Conservation (phyloP, 2,888 invertebrate species). For the Nomada flava region DNA sequence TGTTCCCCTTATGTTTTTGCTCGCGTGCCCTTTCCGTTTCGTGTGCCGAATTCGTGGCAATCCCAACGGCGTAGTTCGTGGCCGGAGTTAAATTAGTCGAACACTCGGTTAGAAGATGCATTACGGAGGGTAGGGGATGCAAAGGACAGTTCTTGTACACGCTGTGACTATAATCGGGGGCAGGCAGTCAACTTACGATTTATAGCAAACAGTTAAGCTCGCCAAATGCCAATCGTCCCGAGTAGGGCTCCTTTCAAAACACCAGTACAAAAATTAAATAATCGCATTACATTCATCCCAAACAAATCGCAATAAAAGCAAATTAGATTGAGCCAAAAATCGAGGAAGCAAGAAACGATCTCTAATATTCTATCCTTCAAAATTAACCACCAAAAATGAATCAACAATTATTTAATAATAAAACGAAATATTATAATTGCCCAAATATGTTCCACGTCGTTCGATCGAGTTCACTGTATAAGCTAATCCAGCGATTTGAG, state of each 20-base stretch:
- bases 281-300: no score
- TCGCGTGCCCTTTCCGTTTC: slow-evolving; percentile 21
- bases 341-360: no score
- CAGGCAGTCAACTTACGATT: background rate
- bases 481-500: background rate
- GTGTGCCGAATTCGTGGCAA: slow-evolving; percentile 17
- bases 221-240: background rate
- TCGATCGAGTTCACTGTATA: background rate
- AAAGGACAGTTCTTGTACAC: slow-evolving; percentile 11
- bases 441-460: background rate
- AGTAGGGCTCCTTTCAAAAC: background rate
- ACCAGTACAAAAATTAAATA: background rate
- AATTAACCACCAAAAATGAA: no score
- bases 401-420: no score
- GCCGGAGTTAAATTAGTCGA: slow-evolving; percentile 25
- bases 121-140: background rate
- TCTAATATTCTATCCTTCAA: no score
- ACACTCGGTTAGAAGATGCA: slow-evolving; percentile 18
- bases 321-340: no score
- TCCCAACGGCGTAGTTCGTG: slow-evolving; percentile 15
- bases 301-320: no score
- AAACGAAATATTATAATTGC: no score
- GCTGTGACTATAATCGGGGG: background rate
- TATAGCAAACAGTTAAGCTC: background rate
- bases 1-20: slow-evolving; percentile 1